These are phyloP conservation scores for Carcina quercana DNA, from an alignment of 2,888 invertebrate species.

Conservation along the genomic window DNA sequence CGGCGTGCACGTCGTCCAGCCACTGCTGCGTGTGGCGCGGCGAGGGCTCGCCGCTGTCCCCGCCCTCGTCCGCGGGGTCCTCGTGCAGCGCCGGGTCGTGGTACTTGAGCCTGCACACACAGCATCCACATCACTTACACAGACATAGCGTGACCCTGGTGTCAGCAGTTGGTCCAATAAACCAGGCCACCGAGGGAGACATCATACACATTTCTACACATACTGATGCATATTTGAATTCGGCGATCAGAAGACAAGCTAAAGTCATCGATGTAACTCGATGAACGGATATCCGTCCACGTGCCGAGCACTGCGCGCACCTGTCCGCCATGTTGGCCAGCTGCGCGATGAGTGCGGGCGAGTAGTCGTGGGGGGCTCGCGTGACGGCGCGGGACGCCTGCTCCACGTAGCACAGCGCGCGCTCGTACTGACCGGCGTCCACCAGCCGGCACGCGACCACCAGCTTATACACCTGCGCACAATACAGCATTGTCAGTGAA, in stretches of 20 bases:
- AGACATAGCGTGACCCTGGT: too few relatives aligned
- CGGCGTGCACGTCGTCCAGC: slow-evolving; percentile 36
- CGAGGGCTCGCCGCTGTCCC: slow-evolving; percentile 39
- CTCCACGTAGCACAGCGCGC: slow-evolving; percentile 90
- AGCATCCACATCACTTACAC: too few relatives aligned
- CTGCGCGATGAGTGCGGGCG: slow-evolving; percentile 65
- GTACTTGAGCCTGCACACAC: slow-evolving; percentile 75
- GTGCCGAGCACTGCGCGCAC: too few relatives aligned
- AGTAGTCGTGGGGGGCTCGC: slow-evolving; percentile 67
- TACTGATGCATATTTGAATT: too few relatives aligned
- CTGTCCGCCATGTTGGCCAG: slow-evolving; percentile 46
- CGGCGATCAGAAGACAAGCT: too few relatives aligned
- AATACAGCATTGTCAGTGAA: too few relatives aligned
- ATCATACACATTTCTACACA: too few relatives aligned
- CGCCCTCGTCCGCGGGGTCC: slow-evolving; percentile 23
- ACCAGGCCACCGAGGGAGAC: too few relatives aligned
- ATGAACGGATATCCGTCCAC: neutral
- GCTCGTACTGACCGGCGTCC: slow-evolving; percentile 82
- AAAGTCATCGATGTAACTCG: slow-evolving; percentile 1
- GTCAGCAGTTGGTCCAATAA: too few relatives aligned
- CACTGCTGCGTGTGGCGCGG: slow-evolving; percentile 45
- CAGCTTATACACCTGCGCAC: slow-evolving; percentile 90
- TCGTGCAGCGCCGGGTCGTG: slow-evolving; percentile 72
- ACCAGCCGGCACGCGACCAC: slow-evolving; percentile 85
- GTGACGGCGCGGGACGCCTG: slow-evolving; percentile 81